phyloP scores from a whole-genome alignment of 1,140 invertebrate genomes.

The Platorchestia sp. region DNA sequence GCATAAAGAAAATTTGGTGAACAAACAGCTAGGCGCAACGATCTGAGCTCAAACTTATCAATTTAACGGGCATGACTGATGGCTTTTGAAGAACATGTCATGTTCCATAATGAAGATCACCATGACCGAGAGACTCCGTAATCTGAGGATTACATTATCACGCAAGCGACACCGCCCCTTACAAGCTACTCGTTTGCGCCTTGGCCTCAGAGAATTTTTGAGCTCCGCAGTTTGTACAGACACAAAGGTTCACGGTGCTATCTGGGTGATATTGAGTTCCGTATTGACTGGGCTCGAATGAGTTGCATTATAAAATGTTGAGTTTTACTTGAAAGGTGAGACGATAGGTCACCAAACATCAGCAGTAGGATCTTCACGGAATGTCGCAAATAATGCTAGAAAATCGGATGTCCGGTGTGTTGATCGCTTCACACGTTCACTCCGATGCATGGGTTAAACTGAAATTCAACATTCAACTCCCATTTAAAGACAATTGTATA shows the following conservation, averaged over 20 bases:
- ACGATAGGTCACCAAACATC: neutral
- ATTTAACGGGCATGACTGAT: neutral
- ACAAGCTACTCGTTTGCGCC: neutral
- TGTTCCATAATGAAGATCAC: slow-evolving; percentile 8
- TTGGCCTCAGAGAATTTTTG: neutral
- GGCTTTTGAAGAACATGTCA: neutral
- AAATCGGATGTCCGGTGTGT: neutral
- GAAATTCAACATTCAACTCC: too few species aligned
- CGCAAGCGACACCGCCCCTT: neutral
- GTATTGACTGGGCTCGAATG: neutral
- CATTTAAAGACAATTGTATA: too few species aligned
- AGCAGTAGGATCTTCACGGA: neutral
- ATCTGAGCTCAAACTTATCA: neutral
- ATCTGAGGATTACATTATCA: neutral
- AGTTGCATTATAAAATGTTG: neutral
- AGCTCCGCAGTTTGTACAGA: neutral
- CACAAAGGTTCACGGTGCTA: neutral
- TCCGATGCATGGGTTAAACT: too few species aligned
- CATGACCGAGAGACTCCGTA: slow-evolving; percentile 5
- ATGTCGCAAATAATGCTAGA: neutral
- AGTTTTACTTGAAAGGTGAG: neutral
- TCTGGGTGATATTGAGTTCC: neutral
- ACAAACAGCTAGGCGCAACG: neutral
- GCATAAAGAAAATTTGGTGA: neutral
- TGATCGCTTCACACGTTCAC: neutral